Base-by-base conservation (phyloP, 2,888 invertebrate species). In the Acronicta leporina region DNA sequence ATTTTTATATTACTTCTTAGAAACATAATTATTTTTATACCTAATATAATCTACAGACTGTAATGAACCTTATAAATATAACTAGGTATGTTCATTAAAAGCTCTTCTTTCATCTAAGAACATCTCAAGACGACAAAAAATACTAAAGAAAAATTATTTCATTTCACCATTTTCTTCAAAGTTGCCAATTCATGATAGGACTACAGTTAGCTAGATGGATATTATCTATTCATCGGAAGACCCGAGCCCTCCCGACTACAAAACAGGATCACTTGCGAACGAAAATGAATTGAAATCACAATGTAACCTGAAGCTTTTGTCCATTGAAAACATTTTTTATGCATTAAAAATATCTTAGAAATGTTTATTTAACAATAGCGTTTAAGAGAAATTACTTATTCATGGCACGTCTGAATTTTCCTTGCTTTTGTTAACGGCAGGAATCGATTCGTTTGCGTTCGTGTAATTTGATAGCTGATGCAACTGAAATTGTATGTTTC, bases 251-350 rank as follows among this genome's bases (percentile, higher is more conserved):
- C 82, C 80, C 82, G 79, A 82, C 80, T 90, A 83, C 83, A 84
- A 88, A 92, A 92, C 90, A 89, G 91, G 89, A 88, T 89, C 90
- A 92, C 90, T 93, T 89, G 89, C 87, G 78, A 87, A 86, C 87
- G 89, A 90, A 92, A 93, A 92, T 89, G 89, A 90, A 93, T 92
- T 91, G 91, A 92, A 93, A 92, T 91, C 92, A 92, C 90, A 92
- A 92, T 92, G 88, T 89, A 91, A 91, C 90, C 90, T 86, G 85
- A 83, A 77, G 82, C 85, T 84, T 88, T 91, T 91, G 89, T 90
- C 84, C 87, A 86, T 82, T 87, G 80, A 85, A 87, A 86, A 87
- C 87, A 87, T 85, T 87, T 88, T 87, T 88, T 87, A 84, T 83
- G 73, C 77, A 77, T 77, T 77, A 73, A 77, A 83, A 79, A 80